Evolutionary conservation across 2,113 vertebrate species (phyloP).

Genomic region (Aegotheles bennettii): DNA sequence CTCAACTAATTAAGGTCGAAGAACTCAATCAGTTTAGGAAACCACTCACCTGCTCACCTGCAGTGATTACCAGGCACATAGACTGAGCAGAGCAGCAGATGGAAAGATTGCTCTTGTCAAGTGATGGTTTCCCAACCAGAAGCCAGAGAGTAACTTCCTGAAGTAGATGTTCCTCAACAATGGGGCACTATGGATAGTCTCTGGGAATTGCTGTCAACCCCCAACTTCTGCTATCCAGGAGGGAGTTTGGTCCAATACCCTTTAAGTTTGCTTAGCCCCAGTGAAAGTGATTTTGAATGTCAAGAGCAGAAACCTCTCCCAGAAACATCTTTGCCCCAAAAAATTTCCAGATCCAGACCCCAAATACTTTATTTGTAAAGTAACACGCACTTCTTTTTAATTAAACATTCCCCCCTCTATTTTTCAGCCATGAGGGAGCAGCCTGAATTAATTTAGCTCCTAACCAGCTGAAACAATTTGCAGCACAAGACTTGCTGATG

Average conservation of each 20-base stretch:
- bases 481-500: conserved; percentile 15
- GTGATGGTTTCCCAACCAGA: neutral
- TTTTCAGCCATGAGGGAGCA: neutral
- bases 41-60: neutral
- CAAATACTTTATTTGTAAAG: neutral
- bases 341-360: neutral
- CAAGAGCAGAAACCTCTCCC: neutral
- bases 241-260: neutral
- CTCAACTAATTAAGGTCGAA: neutral
- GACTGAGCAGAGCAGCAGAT: neutral
- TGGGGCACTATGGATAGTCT: neutral
- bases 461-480: conserved; percentile 28
- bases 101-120: neutral
- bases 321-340: neutral
- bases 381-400: neutral
- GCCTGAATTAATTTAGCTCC: neutral
- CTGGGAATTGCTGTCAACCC: neutral
- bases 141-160: neutral
- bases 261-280: neutral
- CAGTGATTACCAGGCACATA: neutral
- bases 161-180: neutral
- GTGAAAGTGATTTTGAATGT: neutral
- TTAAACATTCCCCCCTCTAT: neutral
- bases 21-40: neutral
- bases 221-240: neutral